phyloP scores from a whole-genome alignment of 2,797 vertebrate species.

The Phataginus tetradactyla region DNA sequence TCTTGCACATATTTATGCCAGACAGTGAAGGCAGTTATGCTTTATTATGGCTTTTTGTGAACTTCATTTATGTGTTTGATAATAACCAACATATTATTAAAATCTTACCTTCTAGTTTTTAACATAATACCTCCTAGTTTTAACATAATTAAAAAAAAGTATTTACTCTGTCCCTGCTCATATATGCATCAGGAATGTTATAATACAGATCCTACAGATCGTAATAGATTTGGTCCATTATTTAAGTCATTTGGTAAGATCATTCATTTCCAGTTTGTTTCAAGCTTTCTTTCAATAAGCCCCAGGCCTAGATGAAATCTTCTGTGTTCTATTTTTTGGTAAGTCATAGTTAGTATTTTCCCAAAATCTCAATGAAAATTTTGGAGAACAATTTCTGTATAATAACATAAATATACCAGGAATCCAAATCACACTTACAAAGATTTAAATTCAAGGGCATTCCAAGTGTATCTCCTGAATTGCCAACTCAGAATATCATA shows the following conservation, averaged over 20 bases:
- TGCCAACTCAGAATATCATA: not conserved
- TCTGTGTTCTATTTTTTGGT: not conserved
- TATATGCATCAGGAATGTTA: not conserved
- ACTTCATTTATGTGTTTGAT: not conserved
- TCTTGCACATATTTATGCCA: not conserved
- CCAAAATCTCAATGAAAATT: not conserved
- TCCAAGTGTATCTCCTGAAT: not conserved
- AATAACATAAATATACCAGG: not conserved
- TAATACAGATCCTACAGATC: not conserved
- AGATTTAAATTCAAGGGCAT: not conserved
- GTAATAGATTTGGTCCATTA: not conserved
- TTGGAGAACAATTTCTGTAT: not conserved
- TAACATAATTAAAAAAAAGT: not conserved
- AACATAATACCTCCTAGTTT: not conserved
- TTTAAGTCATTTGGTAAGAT: not conserved
- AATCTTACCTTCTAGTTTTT: not conserved
- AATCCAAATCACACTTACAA: not conserved
- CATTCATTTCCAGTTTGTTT: not conserved
- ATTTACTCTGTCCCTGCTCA: not conserved
- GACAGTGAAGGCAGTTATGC: not conserved
- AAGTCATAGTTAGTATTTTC: not conserved
- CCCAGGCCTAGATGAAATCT: not conserved
- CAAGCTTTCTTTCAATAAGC: not conserved
- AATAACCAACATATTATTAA: not conserved
- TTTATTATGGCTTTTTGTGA: not conserved